phyloP scores from a whole-genome alignment of 2,797 vertebrate genomes.

The Liasis olivaceus region DNA sequence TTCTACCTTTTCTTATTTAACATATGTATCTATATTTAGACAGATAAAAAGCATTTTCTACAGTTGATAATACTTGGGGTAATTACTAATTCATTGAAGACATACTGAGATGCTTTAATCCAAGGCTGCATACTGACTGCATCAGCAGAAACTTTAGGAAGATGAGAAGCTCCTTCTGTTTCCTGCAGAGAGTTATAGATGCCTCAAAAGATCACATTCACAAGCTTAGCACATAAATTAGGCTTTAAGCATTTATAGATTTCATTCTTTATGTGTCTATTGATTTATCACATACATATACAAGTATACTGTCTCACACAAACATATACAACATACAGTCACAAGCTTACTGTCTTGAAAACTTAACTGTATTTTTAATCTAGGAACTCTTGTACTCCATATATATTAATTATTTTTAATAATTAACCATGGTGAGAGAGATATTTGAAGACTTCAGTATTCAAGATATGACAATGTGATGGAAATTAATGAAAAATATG shows the following conservation, averaged over 20 bases:
- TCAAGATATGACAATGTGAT: slow-evolving; percentile 1
- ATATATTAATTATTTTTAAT: slow-evolving; percentile 11
- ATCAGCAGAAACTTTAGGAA: slow-evolving; percentile 41
- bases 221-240: slow-evolving; percentile 34
- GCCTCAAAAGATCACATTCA: slow-evolving; percentile 34
- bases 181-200: slow-evolving; percentile 6
- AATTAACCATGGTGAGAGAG: slow-evolving; percentile 14
- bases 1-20: neutral
- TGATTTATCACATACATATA: neutral
- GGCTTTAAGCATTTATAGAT: neutral
- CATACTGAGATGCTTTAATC: slow-evolving; percentile 19
- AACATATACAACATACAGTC: neutral
- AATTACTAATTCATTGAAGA: slow-evolving; percentile 18
- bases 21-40: neutral
- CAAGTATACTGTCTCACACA: neutral
- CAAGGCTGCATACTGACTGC: neutral
- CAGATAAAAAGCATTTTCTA: neutral
- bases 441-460: slow-evolving; percentile 33
- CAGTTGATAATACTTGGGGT: neutral
- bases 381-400: slow-evolving; percentile 24
- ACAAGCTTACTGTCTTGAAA: neutral
- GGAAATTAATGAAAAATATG: slow-evolving; percentile 38
- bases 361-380: slow-evolving; percentile 27
- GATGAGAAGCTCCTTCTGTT: slow-evolving; percentile 39
- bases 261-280: neutral